Evolutionary conservation across 1,140 invertebrate genomes (phyloP).

Genomic region (Phortica variegata): DNA sequence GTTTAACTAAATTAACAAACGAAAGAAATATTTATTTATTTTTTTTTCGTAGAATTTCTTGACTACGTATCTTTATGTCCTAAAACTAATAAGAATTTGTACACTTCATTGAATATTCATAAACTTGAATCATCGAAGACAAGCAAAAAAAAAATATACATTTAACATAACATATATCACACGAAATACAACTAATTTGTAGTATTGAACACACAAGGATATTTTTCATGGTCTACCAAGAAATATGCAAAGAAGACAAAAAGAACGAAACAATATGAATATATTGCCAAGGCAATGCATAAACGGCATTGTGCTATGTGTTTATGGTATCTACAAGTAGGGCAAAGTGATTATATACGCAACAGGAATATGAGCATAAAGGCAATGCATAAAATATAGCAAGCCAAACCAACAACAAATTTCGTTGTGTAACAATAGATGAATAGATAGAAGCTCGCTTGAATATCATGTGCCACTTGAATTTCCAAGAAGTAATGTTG

Average conservation of each 20-base stretch:
- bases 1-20: too few species aligned
- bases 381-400: slow-evolving; percentile 37
- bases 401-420: slow-evolving; percentile 2
- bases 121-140: slow-evolving; percentile 45
- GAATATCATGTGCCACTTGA: background rate
- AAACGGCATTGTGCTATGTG: too few species aligned
- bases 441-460: slow-evolving; percentile 2
- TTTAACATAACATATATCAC: slow-evolving; percentile 13
- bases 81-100: slow-evolving; percentile 42
- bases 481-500: slow-evolving; percentile 6
- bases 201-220: slow-evolving; percentile 23
- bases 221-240: slow-evolving; percentile 1
- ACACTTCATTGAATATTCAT: slow-evolving; percentile 55
- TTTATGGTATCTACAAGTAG: too few species aligned
- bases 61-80: too few species aligned
- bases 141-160: slow-evolving; percentile 37
- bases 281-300: slow-evolving; percentile 43
- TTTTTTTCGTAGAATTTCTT: too few species aligned
- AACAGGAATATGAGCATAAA: slow-evolving; percentile 6
- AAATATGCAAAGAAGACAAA: background rate
- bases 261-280: slow-evolving; percentile 6
- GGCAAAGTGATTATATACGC: too few species aligned
- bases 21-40: too few species aligned
- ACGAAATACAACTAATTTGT: slow-evolving; percentile 33
- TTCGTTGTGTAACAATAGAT: too few species aligned